phyloP scores from a whole-genome alignment of 2,113 vertebrate species.

The Arothron firmamentum region DNA sequence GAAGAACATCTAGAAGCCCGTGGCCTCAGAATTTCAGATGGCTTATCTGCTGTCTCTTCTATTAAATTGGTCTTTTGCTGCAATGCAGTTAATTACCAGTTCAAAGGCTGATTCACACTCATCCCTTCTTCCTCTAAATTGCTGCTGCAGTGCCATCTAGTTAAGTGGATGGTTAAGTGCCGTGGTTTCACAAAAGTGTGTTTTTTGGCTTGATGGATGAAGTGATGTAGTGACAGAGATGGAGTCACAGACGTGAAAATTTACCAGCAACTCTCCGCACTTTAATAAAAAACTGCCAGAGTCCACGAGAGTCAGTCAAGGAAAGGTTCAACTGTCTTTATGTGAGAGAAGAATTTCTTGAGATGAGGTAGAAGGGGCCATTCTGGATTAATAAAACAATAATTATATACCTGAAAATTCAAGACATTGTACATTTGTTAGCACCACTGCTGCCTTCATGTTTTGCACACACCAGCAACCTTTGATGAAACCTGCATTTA shows the following conservation, averaged over 20 bases:
- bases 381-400: no score
- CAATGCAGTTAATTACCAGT: constrained; percentile 47
- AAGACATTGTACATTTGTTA: no score
- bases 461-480: no score
- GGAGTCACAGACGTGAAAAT: constrained; percentile 13
- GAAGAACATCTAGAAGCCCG: constrained; percentile 21
- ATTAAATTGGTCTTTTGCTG: constrained; percentile 50
- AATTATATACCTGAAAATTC: no score
- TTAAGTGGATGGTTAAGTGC: constrained; percentile 64
- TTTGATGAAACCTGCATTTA: no score
- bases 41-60: constrained; percentile 48
- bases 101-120: constrained; percentile 54
- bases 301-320: background rate
- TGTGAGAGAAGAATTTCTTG: background rate
- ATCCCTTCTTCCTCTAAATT: constrained; percentile 27
- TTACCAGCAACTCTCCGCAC: constrained; percentile 14
- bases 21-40: constrained; percentile 24
- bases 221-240: constrained; percentile 34
- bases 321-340: background rate
- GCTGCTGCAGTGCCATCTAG: constrained; percentile 51
- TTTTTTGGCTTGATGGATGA: constrained; percentile 47
- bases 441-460: no score
- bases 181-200: constrained; percentile 34
- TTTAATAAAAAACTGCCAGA: constrained; percentile 22
- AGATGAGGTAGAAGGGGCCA: background rate